Evolutionary conservation across 2,113 vertebrate species (phyloP).

Genomic region (Dendrocopos noguchii): DNA sequence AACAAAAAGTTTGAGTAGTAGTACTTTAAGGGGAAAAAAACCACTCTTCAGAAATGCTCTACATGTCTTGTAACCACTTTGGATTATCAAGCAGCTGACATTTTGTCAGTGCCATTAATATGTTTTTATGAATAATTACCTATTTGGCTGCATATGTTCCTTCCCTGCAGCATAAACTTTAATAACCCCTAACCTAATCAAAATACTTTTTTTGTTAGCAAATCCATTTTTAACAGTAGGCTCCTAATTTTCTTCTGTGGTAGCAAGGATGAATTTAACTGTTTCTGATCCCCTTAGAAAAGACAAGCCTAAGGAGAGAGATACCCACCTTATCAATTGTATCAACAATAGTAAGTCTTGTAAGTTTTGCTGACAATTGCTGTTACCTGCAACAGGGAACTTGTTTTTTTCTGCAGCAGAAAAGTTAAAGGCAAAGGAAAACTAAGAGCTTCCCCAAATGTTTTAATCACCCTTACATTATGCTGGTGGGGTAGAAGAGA

Average conservation of each 20-base stretch:
- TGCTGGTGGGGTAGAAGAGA: slow-evolving; percentile 43
- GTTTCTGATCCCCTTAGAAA: not conserved
- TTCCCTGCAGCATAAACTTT: not conserved
- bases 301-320: not conserved
- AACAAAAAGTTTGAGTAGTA: not conserved
- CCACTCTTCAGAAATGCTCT: not conserved
- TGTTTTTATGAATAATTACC: not conserved
- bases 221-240: not conserved
- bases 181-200: not conserved
- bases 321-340: not conserved
- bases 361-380: not conserved
- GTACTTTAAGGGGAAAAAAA: not conserved
- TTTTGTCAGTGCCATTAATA: not conserved
- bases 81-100: not conserved
- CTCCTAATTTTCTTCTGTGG: not conserved
- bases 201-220: not conserved
- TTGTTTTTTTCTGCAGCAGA: not conserved
- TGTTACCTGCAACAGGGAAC: too few species aligned
- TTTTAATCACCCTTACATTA: slow-evolving; percentile 32
- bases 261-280: not conserved
- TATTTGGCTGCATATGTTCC: not conserved
- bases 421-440: slow-evolving; percentile 2
- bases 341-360: slow-evolving; percentile 1
- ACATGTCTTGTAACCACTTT: not conserved
- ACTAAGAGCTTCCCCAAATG: slow-evolving; percentile 32